Percentiles rank a stretch among this genome's conserved stretches.
Evolutionary conservation across 1,140 invertebrate species (phyloP).

Genomic region (Zaprionus davidi): DNA sequence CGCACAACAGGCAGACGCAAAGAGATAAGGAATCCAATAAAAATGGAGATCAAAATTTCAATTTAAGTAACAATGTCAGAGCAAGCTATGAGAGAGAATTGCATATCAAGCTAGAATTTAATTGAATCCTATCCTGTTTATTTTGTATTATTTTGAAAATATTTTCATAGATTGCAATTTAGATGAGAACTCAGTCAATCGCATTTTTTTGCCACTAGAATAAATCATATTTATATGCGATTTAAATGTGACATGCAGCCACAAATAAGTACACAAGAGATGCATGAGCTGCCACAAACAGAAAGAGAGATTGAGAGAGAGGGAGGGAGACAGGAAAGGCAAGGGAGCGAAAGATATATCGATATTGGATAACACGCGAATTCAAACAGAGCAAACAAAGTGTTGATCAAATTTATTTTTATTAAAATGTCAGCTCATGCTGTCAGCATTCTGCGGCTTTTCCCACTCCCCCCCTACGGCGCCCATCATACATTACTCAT

Average conservation of each 20-base stretch:
- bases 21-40: neutral
- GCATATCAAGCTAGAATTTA: neutral
- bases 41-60: neutral
- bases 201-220: neutral
- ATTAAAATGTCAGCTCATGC: slow-evolving; percentile 66
- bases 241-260: slow-evolving; percentile 18
- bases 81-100: neutral
- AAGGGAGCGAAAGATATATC: slow-evolving; percentile 2
- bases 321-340: neutral
- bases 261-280: slow-evolving; percentile 17
- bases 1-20: neutral
- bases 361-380: slow-evolving; percentile 24
- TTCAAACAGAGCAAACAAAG: slow-evolving; percentile 49
- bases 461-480: no score
- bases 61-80: neutral
- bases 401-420: slow-evolving; percentile 76
- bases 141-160: neutral
- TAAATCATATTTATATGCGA: slow-evolving; percentile 35
- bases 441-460: slow-evolving; percentile 15
- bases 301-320: neutral
- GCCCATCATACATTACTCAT: slow-evolving; percentile 2
- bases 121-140: neutral
- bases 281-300: neutral
- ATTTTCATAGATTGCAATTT: neutral
- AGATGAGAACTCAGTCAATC: neutral